Conservation (phyloP, 2,113 vertebrate genomes). For the Ailurus styani region DNA sequence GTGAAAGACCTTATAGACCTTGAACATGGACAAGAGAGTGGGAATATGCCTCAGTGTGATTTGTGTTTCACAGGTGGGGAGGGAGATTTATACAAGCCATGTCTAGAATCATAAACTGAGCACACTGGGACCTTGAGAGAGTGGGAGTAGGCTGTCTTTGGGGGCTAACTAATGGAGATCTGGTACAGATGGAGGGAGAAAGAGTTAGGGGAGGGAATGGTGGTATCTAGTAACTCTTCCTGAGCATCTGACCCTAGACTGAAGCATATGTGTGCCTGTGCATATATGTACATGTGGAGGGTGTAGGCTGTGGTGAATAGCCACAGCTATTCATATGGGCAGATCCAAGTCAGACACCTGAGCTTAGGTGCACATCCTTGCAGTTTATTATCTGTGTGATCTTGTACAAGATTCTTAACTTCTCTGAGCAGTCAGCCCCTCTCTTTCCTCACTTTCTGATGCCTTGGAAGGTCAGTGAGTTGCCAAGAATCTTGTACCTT, state of each 20-base stretch:
- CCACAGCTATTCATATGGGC: too few relatives aligned
- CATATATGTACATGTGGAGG: not conserved
- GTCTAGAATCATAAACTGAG: not conserved
- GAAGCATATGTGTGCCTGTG: not conserved
- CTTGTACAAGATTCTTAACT: not conserved
- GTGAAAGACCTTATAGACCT: not conserved
- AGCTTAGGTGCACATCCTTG: not conserved
- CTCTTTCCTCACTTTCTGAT: not conserved
- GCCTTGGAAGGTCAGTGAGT: not conserved
- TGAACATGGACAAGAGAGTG: not conserved
- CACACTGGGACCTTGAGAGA: not conserved
- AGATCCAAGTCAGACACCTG: not conserved
- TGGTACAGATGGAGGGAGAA: not conserved
- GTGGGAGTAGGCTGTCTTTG: not conserved
- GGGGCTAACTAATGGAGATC: not conserved
- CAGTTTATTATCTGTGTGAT: not conserved
- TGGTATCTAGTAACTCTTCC: not conserved
- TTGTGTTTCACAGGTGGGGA: not conserved
- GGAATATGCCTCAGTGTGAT: not conserved
- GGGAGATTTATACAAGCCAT: not conserved
- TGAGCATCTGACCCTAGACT: not conserved
- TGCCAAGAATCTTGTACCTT: not conserved
- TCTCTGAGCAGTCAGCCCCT: not conserved
- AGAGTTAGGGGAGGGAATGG: not conserved
- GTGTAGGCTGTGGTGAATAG: not conserved